Conservation (phyloP, 2,113 vertebrate genomes). For the Laticauda colubrina region DNA sequence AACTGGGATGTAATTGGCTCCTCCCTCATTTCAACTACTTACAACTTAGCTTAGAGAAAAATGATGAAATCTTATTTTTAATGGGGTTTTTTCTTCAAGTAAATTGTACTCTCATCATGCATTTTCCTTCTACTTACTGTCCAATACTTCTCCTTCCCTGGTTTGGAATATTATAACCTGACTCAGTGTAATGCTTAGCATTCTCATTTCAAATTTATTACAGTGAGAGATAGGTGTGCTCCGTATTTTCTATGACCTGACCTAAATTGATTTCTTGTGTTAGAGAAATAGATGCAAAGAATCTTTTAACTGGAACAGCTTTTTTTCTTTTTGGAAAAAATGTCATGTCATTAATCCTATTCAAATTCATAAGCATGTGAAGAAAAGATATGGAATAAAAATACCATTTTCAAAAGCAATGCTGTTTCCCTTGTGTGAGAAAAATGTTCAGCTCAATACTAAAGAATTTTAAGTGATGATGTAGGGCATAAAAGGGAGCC, state of each 20-base stretch:
- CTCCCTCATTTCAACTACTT: background rate
- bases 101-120: conserved; percentile 14
- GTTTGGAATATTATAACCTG: conserved; percentile 4
- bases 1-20: background rate
- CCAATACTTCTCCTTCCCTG: background rate
- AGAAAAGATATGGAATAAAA: conserved; percentile 6
- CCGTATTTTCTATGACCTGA: background rate
- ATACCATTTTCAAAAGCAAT: conserved; percentile 15
- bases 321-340: background rate
- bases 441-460: background rate
- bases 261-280: conserved; percentile 16
- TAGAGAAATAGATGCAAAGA: conserved; percentile 13
- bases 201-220: conserved; percentile 13
- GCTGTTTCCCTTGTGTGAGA: background rate
- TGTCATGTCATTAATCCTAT: conserved; percentile 12
- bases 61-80: conserved; percentile 3
- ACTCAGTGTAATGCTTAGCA: background rate
- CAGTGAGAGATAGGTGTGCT: background rate
- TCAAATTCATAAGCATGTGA: background rate
- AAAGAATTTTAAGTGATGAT: background rate
- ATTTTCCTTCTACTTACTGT: conserved; percentile 7
- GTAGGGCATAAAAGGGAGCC: background rate
- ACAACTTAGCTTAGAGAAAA: background rate
- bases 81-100: conserved; percentile 17
- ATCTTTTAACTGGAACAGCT: background rate